Percentiles rank a stretch among this genome's conserved stretches.
Evolutionary conservation across 2,797 vertebrate species (phyloP).

Genomic region (Paguma larvata): DNA sequence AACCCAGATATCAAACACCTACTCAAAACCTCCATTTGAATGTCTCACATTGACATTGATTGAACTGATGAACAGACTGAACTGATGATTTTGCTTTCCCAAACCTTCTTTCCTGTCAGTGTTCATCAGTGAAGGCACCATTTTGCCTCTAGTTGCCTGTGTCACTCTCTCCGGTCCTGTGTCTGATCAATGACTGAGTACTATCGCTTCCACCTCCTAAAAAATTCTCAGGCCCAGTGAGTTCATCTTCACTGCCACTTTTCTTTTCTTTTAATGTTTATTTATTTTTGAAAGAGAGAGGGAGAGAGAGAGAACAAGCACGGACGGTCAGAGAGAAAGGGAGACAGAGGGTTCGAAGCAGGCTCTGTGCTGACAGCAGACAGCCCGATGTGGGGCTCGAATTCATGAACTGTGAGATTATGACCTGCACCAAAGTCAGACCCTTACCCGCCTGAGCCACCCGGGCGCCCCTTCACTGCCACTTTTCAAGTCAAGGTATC

Average conservation of each 20-base stretch:
- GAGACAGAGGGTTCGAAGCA: no score
- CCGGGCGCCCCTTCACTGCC: background rate
- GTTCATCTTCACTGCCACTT: background rate
- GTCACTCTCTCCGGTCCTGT: background rate
- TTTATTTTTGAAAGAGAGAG: no score
- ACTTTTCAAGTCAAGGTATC: background rate
- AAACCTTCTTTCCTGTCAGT: background rate
- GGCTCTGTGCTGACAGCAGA: no score
- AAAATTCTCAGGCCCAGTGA: background rate
- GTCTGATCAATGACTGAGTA: background rate
- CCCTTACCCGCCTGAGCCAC: no score
- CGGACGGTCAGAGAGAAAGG: no score
- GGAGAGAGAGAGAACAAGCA: no score
- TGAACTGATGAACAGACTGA: no score
- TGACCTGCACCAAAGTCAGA: no score
- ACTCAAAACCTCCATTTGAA: background rate
- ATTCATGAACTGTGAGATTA: no score
- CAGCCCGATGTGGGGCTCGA: no score
- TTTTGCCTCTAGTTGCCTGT: background rate
- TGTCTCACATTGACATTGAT: background rate
- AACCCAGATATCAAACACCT: slow-evolving; percentile 1
- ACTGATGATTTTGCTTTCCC: background rate
- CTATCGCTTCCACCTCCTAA: background rate
- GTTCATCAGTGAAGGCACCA: background rate
- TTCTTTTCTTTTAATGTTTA: background rate